A percentile compares a stretch with the other conserved stretches of the same genome.
These are phyloP conservation scores for Gulo gulo DNA, from an alignment of 2,113 vertebrate species.

Conservation along the genomic window DNA sequence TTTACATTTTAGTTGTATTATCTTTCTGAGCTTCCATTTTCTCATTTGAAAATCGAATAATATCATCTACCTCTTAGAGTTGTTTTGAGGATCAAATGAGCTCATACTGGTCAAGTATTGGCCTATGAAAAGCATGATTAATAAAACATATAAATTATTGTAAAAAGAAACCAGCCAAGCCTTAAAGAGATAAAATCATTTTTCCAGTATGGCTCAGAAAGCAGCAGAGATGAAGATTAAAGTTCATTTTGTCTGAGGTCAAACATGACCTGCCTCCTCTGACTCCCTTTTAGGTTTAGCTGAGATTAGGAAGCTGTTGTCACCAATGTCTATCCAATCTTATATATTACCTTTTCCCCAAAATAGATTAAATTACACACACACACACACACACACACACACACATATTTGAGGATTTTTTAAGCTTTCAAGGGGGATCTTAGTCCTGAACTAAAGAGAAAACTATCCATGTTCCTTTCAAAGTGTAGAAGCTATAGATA, in stretches of 20 bases:
- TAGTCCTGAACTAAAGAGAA: background rate
- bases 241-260: background rate
- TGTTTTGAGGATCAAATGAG: background rate
- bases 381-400: background rate
- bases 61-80: background rate
- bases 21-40: background rate
- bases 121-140: background rate
- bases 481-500: background rate
- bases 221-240: background rate
- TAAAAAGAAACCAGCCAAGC: background rate
- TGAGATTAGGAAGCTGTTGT: background rate
- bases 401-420: background rate
- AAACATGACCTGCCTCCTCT: background rate
- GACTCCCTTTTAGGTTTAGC: background rate
- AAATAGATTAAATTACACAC: background rate
- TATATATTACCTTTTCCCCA: background rate
- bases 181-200: background rate
- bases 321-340: background rate
- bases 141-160: background rate
- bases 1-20: background rate
- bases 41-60: background rate
- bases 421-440: background rate
- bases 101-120: background rate
- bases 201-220: background rate
- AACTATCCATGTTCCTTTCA: background rate